Conservation (phyloP, 2,113 vertebrate species). For the Coryphaenoides rupestris region DNA sequence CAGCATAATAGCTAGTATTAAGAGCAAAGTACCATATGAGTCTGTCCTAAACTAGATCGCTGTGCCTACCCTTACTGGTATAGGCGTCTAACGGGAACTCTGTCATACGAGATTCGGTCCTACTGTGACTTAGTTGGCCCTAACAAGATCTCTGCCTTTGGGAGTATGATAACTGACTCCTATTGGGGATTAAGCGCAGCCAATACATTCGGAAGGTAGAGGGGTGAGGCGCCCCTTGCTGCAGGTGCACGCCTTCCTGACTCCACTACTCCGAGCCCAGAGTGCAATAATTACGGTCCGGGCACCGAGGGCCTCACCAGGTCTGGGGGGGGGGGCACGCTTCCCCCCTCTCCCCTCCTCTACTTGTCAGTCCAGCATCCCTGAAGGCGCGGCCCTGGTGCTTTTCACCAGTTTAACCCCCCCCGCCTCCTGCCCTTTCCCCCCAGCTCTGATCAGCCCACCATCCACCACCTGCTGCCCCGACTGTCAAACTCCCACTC, state of each 20-base stretch:
- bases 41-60: slow-evolving; percentile 49
- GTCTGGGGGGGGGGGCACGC: background rate
- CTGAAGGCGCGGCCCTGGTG: too few species aligned
- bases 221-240: background rate
- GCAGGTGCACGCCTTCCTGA: slow-evolving; percentile 17
- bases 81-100: too few species aligned
- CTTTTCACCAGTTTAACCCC: too few species aligned
- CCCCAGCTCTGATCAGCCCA: too few species aligned
- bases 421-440: too few species aligned
- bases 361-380: background rate
- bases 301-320: background rate
- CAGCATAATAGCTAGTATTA: too few species aligned
- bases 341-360: background rate
- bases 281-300: too few species aligned
- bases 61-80: too few species aligned
- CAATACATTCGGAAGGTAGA: slow-evolving; percentile 9
- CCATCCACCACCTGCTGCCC: background rate
- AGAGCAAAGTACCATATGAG: too few species aligned
- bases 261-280: slow-evolving; percentile 17
- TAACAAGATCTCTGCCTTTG: slow-evolving; percentile 62
- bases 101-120: too few species aligned
- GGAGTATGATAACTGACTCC: slow-evolving; percentile 52
- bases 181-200: slow-evolving; percentile 8
- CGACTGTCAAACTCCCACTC: background rate
- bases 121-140: slow-evolving; percentile 47